A percentile compares a stretch with the other conserved stretches of the same genome.
phyloP scores from a whole-genome alignment of 2,888 invertebrate species.

The Folsomia candida region DNA sequence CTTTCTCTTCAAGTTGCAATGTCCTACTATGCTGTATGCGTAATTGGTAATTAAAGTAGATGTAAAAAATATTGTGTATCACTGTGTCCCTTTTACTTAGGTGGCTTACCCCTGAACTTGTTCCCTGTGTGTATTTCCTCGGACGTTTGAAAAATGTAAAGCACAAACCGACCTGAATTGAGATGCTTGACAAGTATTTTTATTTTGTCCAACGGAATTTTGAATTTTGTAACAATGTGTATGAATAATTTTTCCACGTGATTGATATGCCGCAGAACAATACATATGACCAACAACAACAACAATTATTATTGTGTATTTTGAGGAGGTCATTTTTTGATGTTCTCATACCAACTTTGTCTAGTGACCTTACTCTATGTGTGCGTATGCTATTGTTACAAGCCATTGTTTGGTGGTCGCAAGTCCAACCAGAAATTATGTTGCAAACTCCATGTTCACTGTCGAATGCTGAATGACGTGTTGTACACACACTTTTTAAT shows the following conservation, averaged over 20 bases:
- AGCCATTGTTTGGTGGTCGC: not conserved
- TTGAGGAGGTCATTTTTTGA: slow-evolving; percentile 13
- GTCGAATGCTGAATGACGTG: not conserved
- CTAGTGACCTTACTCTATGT: not conserved
- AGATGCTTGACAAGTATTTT: not conserved
- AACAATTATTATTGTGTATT: slow-evolving; percentile 11
- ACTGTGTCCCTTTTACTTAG: not conserved
- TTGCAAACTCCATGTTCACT: not conserved
- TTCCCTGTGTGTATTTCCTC: not conserved
- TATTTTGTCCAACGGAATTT: not conserved
- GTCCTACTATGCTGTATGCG: not conserved
- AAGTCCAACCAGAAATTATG: not conserved
- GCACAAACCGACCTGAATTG: not conserved
- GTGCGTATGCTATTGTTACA: not conserved
- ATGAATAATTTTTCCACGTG: not conserved
- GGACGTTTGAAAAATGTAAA: not conserved
- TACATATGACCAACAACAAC: not conserved
- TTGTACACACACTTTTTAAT: not conserved
- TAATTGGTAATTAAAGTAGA: not conserved
- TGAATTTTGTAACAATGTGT: not conserved
- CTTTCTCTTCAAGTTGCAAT: not conserved
- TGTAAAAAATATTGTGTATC: not conserved
- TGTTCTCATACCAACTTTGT: not conserved
- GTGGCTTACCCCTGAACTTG: not conserved
- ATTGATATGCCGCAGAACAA: not conserved